phyloP scores from a whole-genome alignment of 2,888 invertebrate species.

The Eremobia ochroleuca region DNA sequence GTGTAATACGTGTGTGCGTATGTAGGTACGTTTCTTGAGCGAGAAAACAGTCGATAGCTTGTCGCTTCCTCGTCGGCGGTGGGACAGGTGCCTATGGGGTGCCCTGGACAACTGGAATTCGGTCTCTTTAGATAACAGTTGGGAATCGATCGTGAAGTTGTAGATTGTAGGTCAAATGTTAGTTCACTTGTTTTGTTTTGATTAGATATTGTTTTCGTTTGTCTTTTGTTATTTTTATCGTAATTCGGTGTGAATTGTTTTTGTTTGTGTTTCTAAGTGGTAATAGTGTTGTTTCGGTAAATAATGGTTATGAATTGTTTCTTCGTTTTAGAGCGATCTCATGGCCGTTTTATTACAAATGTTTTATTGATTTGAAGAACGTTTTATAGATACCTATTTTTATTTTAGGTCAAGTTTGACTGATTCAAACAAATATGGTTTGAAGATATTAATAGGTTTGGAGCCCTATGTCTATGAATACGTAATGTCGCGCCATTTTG shows the following conservation, averaged over 20 bases:
- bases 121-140: conserved; percentile 57
- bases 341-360: background rate
- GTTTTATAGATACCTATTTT: background rate
- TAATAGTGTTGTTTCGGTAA: background rate
- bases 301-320: background rate
- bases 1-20: background rate
- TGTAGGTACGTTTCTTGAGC: background rate
- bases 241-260: background rate
- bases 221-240: conserved; percentile 28
- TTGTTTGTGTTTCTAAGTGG: background rate
- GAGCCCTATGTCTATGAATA: no score
- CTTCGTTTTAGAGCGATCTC: background rate
- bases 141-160: conserved; percentile 60
- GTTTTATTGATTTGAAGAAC: background rate
- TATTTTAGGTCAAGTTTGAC: background rate
- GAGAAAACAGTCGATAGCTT: background rate
- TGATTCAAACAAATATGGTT: background rate
- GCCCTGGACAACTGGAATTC: conserved; percentile 30
- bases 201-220: conserved; percentile 39
- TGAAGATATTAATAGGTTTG: no score
- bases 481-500: no score
- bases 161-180: conserved; percentile 60
- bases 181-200: conserved; percentile 44
- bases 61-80: background rate
- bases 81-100: background rate